phyloP scores from a whole-genome alignment of 2,888 invertebrate genomes.

The Tetragnatha montana region DNA sequence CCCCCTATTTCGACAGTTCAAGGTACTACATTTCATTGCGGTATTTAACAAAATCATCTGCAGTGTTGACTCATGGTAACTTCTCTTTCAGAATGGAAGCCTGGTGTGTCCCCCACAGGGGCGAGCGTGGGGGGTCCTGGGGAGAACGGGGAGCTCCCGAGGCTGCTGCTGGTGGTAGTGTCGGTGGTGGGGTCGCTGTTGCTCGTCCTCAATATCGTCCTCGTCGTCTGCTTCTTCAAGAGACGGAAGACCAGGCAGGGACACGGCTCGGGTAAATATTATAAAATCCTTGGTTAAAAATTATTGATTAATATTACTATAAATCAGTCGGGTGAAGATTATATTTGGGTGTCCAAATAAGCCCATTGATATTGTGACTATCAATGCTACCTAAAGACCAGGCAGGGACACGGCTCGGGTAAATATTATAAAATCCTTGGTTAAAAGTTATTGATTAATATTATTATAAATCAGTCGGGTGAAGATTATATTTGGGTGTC shows the following conservation, averaged over 20 bases:
- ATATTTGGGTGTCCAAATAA: too few species aligned
- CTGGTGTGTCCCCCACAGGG: slow-evolving; percentile 44
- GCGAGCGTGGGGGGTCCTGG: slow-evolving; percentile 61
- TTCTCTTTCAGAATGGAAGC: slow-evolving; percentile 38
- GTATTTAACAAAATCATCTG: too few species aligned
- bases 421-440: background rate
- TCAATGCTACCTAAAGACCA: too few species aligned
- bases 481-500: too few species aligned
- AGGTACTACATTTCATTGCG: too few species aligned
- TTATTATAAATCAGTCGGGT: too few species aligned
- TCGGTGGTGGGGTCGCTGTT: slow-evolving; percentile 89
- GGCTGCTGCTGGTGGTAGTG: slow-evolving; percentile 88
- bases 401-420: slow-evolving; percentile 58
- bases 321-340: too few species aligned
- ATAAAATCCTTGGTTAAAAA: background rate
- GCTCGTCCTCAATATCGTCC: slow-evolving; percentile 88
- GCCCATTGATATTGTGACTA: too few species aligned
- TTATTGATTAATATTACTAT: too few species aligned
- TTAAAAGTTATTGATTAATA: too few species aligned
- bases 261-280: slow-evolving; percentile 20
- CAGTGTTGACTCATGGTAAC: too few species aligned
- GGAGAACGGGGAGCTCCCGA: slow-evolving; percentile 81
- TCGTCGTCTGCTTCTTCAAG: slow-evolving; percentile 91
- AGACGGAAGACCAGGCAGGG: slow-evolving; percentile 79
- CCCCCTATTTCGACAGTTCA: too few species aligned